phyloP scores from a whole-genome alignment of 2,888 invertebrate genomes.

The Eristalis arbustorum region DNA sequence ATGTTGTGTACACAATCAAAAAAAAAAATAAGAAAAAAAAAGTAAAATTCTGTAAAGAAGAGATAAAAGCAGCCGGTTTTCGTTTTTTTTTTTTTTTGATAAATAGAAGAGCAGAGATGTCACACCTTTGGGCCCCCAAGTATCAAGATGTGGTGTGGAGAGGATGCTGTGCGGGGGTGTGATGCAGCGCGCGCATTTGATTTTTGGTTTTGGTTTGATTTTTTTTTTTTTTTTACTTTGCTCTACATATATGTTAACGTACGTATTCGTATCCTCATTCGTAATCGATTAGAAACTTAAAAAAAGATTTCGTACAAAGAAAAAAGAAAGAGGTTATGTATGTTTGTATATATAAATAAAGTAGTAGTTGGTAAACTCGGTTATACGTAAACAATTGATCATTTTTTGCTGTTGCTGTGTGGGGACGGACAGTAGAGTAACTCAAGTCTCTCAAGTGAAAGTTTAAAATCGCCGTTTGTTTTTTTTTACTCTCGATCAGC shows the following conservation, averaged over 20 bases:
- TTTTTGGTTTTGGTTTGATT: too few relatives aligned
- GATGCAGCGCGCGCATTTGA: slow-evolving; percentile 46
- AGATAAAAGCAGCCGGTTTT: slow-evolving; percentile 59
- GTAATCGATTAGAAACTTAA: slow-evolving; percentile 60
- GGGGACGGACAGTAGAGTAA: slow-evolving; percentile 33
- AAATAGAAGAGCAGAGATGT: slow-evolving; percentile 58
- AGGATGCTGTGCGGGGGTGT: slow-evolving; percentile 58
- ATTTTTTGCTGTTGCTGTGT: slow-evolving; percentile 30
- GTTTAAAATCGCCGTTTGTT: slow-evolving; percentile 26
- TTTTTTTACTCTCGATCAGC: slow-evolving; percentile 46
- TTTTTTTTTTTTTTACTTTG: slow-evolving; percentile 24
- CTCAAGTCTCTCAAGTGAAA: slow-evolving; percentile 45
- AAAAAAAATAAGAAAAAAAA: slow-evolving; percentile 8
- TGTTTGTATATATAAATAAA: slow-evolving; percentile 38
- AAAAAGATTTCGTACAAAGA: slow-evolving; percentile 64
- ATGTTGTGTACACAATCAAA: slow-evolving; percentile 45
- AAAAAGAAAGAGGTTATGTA: slow-evolving; percentile 57
- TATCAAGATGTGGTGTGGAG: slow-evolving; percentile 58
- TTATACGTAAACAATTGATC: slow-evolving; percentile 52
- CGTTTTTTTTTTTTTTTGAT: slow-evolving; percentile 10
- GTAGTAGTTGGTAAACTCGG: slow-evolving; percentile 45
- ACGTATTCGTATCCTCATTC: slow-evolving; percentile 44
- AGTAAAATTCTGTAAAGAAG: slow-evolving; percentile 61
- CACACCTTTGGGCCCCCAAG: slow-evolving; percentile 62
- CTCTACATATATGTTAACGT: slow-evolving; percentile 11